phyloP scores from a whole-genome alignment of 2,888 invertebrate species.

The Trichopoda pennipes region DNA sequence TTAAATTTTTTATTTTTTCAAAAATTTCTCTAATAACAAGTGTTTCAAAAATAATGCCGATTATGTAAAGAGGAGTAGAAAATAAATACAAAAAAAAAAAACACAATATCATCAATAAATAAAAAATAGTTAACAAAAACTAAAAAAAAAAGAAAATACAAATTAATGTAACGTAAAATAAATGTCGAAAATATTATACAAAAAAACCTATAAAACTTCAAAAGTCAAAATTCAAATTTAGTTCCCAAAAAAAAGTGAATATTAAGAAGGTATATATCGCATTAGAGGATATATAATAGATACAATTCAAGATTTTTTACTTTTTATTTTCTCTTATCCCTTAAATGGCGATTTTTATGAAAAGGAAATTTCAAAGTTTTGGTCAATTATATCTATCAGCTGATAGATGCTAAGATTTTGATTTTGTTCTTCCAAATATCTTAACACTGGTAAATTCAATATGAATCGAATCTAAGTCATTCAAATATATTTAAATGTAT shows the following conservation, averaged over 20 bases:
- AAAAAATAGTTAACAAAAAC: conserved; percentile 5
- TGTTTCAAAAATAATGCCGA: conserved; percentile 62
- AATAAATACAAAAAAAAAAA: background rate
- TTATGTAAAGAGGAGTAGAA: conserved; percentile 29
- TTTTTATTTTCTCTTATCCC: too few relatives aligned
- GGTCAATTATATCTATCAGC: too few relatives aligned
- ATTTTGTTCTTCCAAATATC: too few relatives aligned
- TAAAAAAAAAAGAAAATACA: background rate
- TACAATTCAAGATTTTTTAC: too few relatives aligned
- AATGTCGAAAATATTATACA: conserved; percentile 49
- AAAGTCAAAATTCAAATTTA: conserved; percentile 29
- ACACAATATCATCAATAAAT: background rate
- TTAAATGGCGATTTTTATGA: too few relatives aligned
- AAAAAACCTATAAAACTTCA: conserved; percentile 55
- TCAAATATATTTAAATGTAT: too few relatives aligned
- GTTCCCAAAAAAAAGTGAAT: background rate
- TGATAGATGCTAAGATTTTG: too few relatives aligned
- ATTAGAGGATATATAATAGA: too few relatives aligned
- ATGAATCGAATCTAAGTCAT: too few relatives aligned
- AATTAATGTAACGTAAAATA: conserved; percentile 33
- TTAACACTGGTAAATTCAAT: too few relatives aligned
- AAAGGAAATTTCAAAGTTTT: too few relatives aligned
- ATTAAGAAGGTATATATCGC: too few relatives aligned
- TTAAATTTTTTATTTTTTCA: conserved; percentile 2
- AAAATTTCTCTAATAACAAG: conserved; percentile 45